These are phyloP conservation scores for Scaptomyza caliginosa DNA, from an alignment of 2,888 invertebrate species.

Conservation along the genomic window DNA sequence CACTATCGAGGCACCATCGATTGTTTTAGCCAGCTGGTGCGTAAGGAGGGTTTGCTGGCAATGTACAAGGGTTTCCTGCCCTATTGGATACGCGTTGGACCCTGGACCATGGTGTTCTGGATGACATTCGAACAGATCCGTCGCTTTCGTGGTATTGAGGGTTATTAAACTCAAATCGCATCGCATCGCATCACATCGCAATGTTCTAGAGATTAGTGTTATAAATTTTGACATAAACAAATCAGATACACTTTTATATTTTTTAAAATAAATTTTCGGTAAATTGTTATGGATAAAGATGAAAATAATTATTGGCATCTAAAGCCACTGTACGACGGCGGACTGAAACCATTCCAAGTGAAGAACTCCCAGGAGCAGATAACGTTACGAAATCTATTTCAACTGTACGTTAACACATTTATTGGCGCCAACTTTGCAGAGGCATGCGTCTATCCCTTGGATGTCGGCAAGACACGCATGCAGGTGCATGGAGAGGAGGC, in stretches of 20 bases:
- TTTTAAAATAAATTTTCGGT: background rate
- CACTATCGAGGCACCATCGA: constrained; percentile 44
- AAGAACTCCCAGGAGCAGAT: constrained; percentile 22
- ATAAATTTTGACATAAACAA: background rate
- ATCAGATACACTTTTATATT: background rate
- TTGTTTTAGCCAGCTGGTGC: constrained; percentile 31
- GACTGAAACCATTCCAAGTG: background rate
- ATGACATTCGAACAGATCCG: constrained; percentile 43
- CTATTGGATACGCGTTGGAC: constrained; percentile 50
- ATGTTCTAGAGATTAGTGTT: background rate
- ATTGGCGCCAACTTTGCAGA: constrained; percentile 57
- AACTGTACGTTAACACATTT: constrained; percentile 55
- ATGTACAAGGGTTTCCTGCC: constrained; percentile 56
- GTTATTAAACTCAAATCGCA: constrained; percentile 16
- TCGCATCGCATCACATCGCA: constrained; percentile 4
- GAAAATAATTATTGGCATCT: constrained; percentile 36
- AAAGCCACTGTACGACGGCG: background rate
- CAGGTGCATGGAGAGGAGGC: constrained; percentile 52
- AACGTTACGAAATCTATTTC: constrained; percentile 6
- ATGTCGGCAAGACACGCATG: constrained; percentile 56
- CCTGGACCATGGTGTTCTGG: constrained; percentile 57
- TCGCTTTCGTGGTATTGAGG: constrained; percentile 31
- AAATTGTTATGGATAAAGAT: constrained; percentile 32
- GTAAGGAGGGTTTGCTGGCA: constrained; percentile 28
- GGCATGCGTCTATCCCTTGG: constrained; percentile 39